Base-by-base conservation (phyloP, 2,888 invertebrate genomes). In the Listrodromus nycthemerus region DNA sequence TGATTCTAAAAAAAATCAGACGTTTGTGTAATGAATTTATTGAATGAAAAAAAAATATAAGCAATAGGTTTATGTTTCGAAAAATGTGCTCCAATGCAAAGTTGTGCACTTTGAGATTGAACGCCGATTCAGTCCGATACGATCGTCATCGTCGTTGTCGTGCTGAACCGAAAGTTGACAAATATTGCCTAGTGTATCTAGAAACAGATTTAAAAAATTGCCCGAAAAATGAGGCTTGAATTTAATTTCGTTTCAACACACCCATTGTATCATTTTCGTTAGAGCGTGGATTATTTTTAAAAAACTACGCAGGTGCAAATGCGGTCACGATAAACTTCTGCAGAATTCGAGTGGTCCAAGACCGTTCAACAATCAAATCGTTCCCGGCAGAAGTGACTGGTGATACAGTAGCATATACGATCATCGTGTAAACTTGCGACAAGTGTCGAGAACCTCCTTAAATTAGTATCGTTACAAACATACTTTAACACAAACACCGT, bases 351-450 rank as follows among this genome's bases (percentile, higher is more conserved):
- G 70, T 30, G 45, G 50, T 41, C 33, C 66, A 41, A 16, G 48
- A 41, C n/a, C 77, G 61, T 66, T 63, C 33, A 8, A 33, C 48
- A 77, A 77, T 77, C 48, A 55, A 58, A 82, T 71, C 77, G 77
- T 77, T 75, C 52, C 63, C 24, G 41, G 21, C 50, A 45, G 63
- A 52, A 52, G 65, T 69, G 67, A 74, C 74, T 50, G 67, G 74
- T 52, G 75, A 76, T 81, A 81, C 75, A 69, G 65, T 30, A 37
- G 33, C 37, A 45, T 55, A 52, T 55, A 41, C 52, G 30, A 3
- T 30, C 24, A 30, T 69, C 65, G 52, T 75, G 45, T 58, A 48
- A 65, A 52, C 63, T 65, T 0, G 33, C 67, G 75, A 71, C 76
- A 81, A 75, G 63, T 5, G 70, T 70, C 74, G 58, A 58, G 58